These are phyloP conservation scores for Myripristis jacobus DNA, from an alignment of 2,797 vertebrate species.

Conservation along the genomic window DNA sequence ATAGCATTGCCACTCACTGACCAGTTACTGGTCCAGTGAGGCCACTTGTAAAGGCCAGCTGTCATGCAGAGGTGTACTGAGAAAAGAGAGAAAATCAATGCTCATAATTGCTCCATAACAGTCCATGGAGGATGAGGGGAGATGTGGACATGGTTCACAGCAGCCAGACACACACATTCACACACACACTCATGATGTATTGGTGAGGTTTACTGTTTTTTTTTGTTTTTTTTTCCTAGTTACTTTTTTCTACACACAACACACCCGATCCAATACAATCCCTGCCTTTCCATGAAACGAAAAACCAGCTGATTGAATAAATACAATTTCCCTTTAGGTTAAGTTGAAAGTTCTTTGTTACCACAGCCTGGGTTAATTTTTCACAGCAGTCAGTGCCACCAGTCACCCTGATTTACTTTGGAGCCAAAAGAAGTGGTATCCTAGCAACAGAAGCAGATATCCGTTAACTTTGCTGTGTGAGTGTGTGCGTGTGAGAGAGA, in stretches of 20 bases:
- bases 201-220: too few relatives aligned
- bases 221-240: conserved; percentile 5
- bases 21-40: conserved; percentile 66
- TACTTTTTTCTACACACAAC: neutral
- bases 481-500: conserved; percentile 14
- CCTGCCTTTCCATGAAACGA: conserved; percentile 1
- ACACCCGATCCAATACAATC: neutral
- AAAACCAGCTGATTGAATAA: conserved; percentile 22
- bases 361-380: conserved; percentile 72
- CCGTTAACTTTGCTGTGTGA: conserved; percentile 61
- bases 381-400: conserved; percentile 68
- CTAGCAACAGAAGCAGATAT: conserved; percentile 82
- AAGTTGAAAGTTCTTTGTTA: conserved; percentile 67
- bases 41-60: conserved; percentile 68
- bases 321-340: conserved; percentile 27
- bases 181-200: conserved; percentile 16
- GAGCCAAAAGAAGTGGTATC: conserved; percentile 77
- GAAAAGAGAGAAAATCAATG: conserved; percentile 75
- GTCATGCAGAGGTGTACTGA: conserved; percentile 68
- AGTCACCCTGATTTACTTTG: conserved; percentile 77
- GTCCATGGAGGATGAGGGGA: conserved; percentile 37
- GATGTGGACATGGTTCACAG: conserved; percentile 37
- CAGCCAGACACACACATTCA: conserved; percentile 9
- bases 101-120: conserved; percentile 77
- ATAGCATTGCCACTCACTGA: conserved; percentile 54